Evolutionary conservation across 2,888 invertebrate species (phyloP), one percentile per base, ranked within the genome.

Genomic region (Oxyteleia sp.): DNA sequence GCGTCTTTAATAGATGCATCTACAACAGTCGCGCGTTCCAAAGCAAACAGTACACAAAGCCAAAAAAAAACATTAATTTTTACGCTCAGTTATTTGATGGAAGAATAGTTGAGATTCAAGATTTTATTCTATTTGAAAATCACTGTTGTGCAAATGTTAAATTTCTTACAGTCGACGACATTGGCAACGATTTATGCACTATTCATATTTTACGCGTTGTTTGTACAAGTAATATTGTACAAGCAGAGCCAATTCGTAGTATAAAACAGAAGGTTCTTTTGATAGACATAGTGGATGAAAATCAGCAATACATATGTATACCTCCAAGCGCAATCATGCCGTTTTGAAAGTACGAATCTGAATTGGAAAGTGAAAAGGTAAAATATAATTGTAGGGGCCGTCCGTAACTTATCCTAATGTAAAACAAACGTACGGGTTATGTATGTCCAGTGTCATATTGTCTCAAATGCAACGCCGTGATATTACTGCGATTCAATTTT

Each of bases 91-190:
- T 45, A 4, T 15, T 15, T 49, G 35, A 64, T 20, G 13, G 49
- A 0, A 35, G 15, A 49, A 10, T 64, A 15, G 49, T 64, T 3
- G 64, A 64, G 49, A 49, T 64, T 18, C 64, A 64, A 49, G 18
- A 23, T 49, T 64, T 64, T 35, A 10, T 29, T 4, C 13, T 64
- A n/a, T 29, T 64, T 49, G 20, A 49, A 8, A 35, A 49, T 20
- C 15, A 32, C 35, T 64, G 64, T 20, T 64, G 35, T 38, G 64
- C 29, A 13, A 35, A 35, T 45, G 64, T 64, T 18, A 47, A 64
- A 64, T 35, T 64, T 43, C 29, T 64, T 18, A 18, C n/a, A 5
- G 16, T 43, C 16, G 16, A n/a, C 4, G 15, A 41, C 15, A 43
- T 61, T 11, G 8, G 0, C 10, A 15, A 64, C 29, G 49, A 49